Base-by-base conservation (phyloP, 2,888 invertebrate genomes). In the Malthinus flaveolus region DNA sequence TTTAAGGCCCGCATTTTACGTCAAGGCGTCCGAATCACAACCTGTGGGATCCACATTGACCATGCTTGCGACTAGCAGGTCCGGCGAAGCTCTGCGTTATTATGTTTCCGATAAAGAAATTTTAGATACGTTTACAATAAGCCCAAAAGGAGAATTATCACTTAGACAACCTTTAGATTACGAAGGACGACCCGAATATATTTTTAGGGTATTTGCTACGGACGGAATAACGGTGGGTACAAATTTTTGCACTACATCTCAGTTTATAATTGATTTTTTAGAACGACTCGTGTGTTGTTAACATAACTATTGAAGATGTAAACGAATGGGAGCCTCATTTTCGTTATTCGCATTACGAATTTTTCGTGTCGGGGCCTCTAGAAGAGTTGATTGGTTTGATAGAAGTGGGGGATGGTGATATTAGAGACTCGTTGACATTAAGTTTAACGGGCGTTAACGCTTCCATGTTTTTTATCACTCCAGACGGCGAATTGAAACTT, bases 291-390 rank as follows among this genome's bases (percentile, higher is more conserved):
- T 88, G 93, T 0, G 84, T 87, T 6, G 86, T 95, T 2, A 89
- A 90, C 70, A 83, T 95, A 31, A 87, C 89, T 1, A 90, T 95
- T 10, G 81, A 88, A 67, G 90, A 95, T 76, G 91, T 93, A 7
- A 95, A 95, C 79, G 95, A 95, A 75, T 95, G 95, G 93, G 94
- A 94, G 77, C 95, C 95, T 0, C 84, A 93, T 55, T 95, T 95
- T 80, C 85, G 91, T 1, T 89, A 91, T 78, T 88, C 91, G 4
- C 89, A 92, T 76, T 95, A 95, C 78, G 93, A 93, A 79, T 95
- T 95, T 79, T 83, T 82, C 61, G 81, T 85, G 67, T 59, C 75
- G 63, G 67, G 77, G 66, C 54, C 70, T 56, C 59, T 64, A 3
- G 71, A 73, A 59, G 76, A 78, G 54, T 73, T 72, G 73, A 81